These are phyloP conservation scores for Flabesymbios commensalis DNA, from an alignment of 2,888 invertebrate genomes.

Conservation along the genomic window DNA sequence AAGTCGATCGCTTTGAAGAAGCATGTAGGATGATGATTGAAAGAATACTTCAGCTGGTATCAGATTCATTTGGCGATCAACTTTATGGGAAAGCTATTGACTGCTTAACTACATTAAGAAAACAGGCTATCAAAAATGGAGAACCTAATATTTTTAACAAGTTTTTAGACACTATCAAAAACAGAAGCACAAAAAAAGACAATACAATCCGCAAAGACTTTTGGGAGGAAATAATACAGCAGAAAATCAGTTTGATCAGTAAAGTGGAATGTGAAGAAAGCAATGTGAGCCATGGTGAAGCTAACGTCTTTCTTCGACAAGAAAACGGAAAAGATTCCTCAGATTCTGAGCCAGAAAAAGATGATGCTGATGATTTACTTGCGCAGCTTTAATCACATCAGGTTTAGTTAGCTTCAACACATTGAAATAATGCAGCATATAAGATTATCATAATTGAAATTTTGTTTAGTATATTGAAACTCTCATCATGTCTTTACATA, in stretches of 20 bases:
- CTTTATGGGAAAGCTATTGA: conserved; percentile 58
- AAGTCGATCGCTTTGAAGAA: conserved; percentile 54
- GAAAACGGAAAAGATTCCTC: too few species aligned
- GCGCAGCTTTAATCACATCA: too few species aligned
- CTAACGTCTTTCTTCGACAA: conserved; percentile 45
- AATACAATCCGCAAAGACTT: conserved; percentile 52
- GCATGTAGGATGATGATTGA: conserved; percentile 59
- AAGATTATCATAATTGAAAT: too few species aligned
- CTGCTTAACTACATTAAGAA: conserved; percentile 53
- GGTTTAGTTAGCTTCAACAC: too few species aligned
- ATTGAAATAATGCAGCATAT: too few species aligned
- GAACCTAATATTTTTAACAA: conserved; percentile 49
- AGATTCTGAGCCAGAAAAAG: too few species aligned
- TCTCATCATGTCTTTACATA: too few species aligned
- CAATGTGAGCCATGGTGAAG: conserved; percentile 44
- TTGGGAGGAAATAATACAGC: conserved; percentile 48
- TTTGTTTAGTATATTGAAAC: too few species aligned
- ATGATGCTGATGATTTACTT: too few species aligned
- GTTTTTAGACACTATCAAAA: conserved; percentile 49
- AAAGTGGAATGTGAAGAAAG: conserved; percentile 52
- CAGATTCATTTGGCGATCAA: conserved; percentile 58
- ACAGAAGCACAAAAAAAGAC: conserved; percentile 46
- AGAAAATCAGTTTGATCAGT: conserved; percentile 50
- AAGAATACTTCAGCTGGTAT: conserved; percentile 53
- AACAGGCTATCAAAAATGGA: conserved; percentile 46